Evolutionary conservation across 2,113 vertebrate genomes (phyloP), one percentile per base, ranked within the genome.

Genomic region (Oceanodroma tethys): DNA sequence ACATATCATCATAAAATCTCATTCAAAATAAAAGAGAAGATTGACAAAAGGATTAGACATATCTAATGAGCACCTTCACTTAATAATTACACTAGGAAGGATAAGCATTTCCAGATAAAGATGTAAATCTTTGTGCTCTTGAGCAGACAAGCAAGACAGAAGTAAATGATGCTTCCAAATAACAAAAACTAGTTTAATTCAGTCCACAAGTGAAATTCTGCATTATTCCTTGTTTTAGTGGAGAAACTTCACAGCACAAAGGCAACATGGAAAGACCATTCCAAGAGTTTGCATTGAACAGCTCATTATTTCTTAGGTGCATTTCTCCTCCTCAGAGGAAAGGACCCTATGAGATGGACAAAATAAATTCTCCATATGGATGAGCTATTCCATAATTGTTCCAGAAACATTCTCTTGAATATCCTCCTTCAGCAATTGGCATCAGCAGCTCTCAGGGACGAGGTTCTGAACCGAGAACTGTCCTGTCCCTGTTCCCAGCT

Each of bases 91-190:
- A 52, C 43, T 47, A 68, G 13, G 76, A 80, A 72, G 27, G 27
- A 93, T 66, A 92, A 92, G 88, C 36, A 50, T 67, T 91, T 85
- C 53, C 60, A 90, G 42, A 94, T 45, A 79, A 91, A 94, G 20
- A 82, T 36, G 40, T 38, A 65, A 81, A 89, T 82, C 73, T 74
- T 67, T 42, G 22, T 76, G 67, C 25, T 93, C 22, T 74, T 71
- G 26, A 88, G 48, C 34, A 75, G n/a, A 52, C 11, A 79, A 67
- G 11, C 17, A 67, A 79, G 65, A 63, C 32, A 67, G n/a, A 87
- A 87, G 9, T 45, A 95, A 92, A 94, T 16, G 72, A 52, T 67
- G 13, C 29, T 81, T 93, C 29, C 52, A 85, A 43, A 42, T 19
- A 55, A 79, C 15, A 79, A 71, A 63, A 56, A 14, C 30, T n/a